Percentiles rank a stretch among this genome's conserved stretches.
phyloP scores from a whole-genome alignment of 2,797 vertebrate genomes.

The Pseudomugil gertrudae region DNA sequence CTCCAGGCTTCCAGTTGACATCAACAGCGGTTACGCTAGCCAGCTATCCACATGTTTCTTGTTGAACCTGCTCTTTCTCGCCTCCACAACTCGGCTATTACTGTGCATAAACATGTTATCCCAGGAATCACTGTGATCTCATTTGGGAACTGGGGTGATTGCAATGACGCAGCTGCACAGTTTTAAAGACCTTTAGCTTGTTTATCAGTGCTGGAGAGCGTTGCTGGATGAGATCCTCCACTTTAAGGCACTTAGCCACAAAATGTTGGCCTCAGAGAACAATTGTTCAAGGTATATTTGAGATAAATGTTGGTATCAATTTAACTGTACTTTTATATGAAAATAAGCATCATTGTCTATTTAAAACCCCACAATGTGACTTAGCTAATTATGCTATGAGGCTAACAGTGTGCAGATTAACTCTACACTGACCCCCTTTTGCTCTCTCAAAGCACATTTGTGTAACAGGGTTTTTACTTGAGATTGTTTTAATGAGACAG shows the following conservation, averaged over 20 bases:
- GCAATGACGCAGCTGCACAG: slow-evolving; percentile 40
- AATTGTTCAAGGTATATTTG: too few species aligned
- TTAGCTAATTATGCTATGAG: too few species aligned
- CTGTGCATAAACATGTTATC: slow-evolving; percentile 33
- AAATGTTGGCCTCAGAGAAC: too few species aligned
- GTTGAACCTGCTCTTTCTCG: slow-evolving; percentile 23
- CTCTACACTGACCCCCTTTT: neutral
- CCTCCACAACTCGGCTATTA: slow-evolving; percentile 19
- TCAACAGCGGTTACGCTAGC: slow-evolving; percentile 43
- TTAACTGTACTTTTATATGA: too few species aligned
- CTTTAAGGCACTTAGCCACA: slow-evolving; percentile 16
- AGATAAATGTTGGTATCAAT: too few species aligned
- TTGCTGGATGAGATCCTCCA: slow-evolving; percentile 9
- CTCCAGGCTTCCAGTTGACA: slow-evolving; percentile 25
- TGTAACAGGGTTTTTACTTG: slow-evolving; percentile 32
- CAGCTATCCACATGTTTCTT: slow-evolving; percentile 49
- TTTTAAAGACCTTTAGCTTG: slow-evolving; percentile 33
- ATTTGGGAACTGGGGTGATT: slow-evolving; percentile 28
- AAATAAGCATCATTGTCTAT: too few species aligned
- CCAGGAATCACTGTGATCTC: slow-evolving; percentile 43
- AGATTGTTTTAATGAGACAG: slow-evolving; percentile 30
- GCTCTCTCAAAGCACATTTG: slow-evolving; percentile 33
- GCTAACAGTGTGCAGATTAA: neutral
- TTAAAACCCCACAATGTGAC: too few species aligned
- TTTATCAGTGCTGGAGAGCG: slow-evolving; percentile 13